phyloP scores from a whole-genome alignment of 2,888 invertebrate species.

The Coelogynopora nodosa region DNA sequence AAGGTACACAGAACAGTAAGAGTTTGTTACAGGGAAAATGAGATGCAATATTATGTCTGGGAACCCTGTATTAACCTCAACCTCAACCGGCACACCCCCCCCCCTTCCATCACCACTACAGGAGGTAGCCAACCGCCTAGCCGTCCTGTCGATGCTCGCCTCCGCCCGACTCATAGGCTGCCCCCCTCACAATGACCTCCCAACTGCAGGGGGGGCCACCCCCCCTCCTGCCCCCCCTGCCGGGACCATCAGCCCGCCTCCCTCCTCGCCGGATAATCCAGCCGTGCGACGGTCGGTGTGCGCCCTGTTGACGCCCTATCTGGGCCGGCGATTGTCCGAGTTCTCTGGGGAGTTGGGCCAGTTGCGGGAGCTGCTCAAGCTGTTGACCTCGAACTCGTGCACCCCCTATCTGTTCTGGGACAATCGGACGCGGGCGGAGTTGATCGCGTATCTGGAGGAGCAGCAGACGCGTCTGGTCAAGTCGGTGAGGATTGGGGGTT shows the following conservation, averaged over 20 bases:
- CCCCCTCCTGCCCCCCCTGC: constrained; percentile 46
- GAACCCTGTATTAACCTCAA: too few relatives aligned
- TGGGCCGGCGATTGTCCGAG: constrained; percentile 73
- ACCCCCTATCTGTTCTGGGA: constrained; percentile 97
- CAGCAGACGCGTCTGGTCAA: constrained; percentile 66
- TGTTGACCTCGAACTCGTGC: constrained; percentile 88
- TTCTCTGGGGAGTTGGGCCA: constrained; percentile 8
- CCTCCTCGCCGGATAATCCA: constrained; percentile 64
- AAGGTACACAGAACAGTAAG: too few relatives aligned
- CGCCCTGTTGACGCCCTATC: constrained; percentile 78
- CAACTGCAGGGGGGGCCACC: not conserved
- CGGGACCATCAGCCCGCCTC: constrained; percentile 29
- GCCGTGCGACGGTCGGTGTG: constrained; percentile 67
- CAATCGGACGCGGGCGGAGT: constrained; percentile 87
- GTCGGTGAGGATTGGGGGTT: constrained; percentile 59
- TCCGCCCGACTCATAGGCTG: constrained; percentile 67
- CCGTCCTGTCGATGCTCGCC: constrained; percentile 78
- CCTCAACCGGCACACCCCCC: too few relatives aligned
- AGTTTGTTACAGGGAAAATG: too few relatives aligned
- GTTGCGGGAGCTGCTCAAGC: constrained; percentile 21
- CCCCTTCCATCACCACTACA: too few relatives aligned
- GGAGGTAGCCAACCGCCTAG: constrained; percentile 80
- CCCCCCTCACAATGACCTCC: constrained; percentile 46
- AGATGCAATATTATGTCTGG: too few relatives aligned
- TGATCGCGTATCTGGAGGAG: constrained; percentile 78